Evolutionary conservation across 2,797 vertebrate genomes (phyloP).

Genomic region (Ambastaia sidthimunki): DNA sequence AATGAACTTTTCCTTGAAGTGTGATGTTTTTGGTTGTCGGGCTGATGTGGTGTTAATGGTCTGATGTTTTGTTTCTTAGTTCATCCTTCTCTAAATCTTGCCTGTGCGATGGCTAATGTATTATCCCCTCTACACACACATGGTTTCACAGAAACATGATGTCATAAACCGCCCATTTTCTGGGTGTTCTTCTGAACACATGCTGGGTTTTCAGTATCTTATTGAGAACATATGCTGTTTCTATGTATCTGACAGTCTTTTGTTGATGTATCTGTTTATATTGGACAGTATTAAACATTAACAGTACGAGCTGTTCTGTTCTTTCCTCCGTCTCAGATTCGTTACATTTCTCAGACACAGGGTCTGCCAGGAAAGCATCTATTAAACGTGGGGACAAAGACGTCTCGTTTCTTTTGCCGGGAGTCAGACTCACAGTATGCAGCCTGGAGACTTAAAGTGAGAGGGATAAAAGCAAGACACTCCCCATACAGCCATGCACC

Average conservation of each 20-base stretch:
- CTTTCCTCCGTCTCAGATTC: slow-evolving; percentile 82
- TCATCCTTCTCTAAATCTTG: too few relatives aligned
- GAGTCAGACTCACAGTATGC: slow-evolving; percentile 90
- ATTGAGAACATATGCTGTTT: slow-evolving; percentile 11
- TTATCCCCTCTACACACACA: slow-evolving; percentile 52
- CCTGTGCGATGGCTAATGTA: too few relatives aligned
- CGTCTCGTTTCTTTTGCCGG: slow-evolving; percentile 93
- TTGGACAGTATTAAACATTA: slow-evolving; percentile 18
- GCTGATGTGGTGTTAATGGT: neutral
- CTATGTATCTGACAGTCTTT: neutral
- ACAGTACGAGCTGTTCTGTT: neutral
- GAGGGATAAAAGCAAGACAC: slow-evolving; percentile 11
- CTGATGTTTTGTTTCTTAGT: too few relatives aligned
- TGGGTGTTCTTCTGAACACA: slow-evolving; percentile 3
- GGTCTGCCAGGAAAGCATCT: slow-evolving; percentile 93
- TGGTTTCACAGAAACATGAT: neutral
- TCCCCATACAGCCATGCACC: too few relatives aligned
- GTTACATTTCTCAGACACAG: slow-evolving; percentile 99
- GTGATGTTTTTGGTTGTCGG: neutral
- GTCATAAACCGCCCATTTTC: neutral
- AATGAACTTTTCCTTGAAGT: too few relatives aligned
- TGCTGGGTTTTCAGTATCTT: slow-evolving; percentile 4
- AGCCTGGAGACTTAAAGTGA: slow-evolving; percentile 96
- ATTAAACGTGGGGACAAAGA: slow-evolving; percentile 94
- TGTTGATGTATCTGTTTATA: slow-evolving; percentile 11